Base-by-base conservation (phyloP, 2,888 invertebrate genomes). In the Brachyptera risi region DNA sequence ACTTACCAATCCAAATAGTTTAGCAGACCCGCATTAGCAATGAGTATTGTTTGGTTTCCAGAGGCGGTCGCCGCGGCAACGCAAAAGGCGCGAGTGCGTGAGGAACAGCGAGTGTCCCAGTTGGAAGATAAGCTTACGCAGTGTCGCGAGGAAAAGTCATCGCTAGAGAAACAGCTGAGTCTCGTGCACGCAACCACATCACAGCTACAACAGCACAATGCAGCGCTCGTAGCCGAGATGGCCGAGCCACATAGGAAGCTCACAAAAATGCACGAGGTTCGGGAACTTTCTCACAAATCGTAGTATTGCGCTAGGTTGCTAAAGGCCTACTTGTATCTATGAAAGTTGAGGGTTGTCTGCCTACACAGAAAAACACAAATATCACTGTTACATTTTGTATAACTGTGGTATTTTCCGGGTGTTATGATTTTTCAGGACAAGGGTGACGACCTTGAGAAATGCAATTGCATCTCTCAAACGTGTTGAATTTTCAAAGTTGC, bases 171-270 rank as follows among this genome's bases (percentile, higher is more conserved):
- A 58, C 72, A 72, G 58, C 66, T 69, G 5, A 65, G 59, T 4
- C 68, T 71, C 35, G 63, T 68, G 13, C 69, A 71, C 49, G 69
- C 70, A 58, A 67, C 61, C 7, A 51, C 69, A 7, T 67, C 68
- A 1, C 67, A 68, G 31, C 65, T 73, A 13, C 71, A 73, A 47
- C 67, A 71, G 15, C 72, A 73, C 59, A 56, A 72, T 3, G 63
- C 67, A 1, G 64, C 65, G 3, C 64, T 73, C 17, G 68, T 72
- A 58, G 68, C 67, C 3, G 74, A 73, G 64, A 63, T 73, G 2
- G 67, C 72, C 24, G 74, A 73, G 38, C 73, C 73, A 1, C 72
- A 73, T 47, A 68, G 72, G 58, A 68, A 70, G 3, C 70, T 72
- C 42, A 68, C 71, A 37, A 64, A 71, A 7, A 44, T 72, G 4